Percentiles rank a stretch among this genome's conserved stretches.
phyloP scores from a whole-genome alignment of 2,113 vertebrate species.

The Larimichthys polyactis region DNA sequence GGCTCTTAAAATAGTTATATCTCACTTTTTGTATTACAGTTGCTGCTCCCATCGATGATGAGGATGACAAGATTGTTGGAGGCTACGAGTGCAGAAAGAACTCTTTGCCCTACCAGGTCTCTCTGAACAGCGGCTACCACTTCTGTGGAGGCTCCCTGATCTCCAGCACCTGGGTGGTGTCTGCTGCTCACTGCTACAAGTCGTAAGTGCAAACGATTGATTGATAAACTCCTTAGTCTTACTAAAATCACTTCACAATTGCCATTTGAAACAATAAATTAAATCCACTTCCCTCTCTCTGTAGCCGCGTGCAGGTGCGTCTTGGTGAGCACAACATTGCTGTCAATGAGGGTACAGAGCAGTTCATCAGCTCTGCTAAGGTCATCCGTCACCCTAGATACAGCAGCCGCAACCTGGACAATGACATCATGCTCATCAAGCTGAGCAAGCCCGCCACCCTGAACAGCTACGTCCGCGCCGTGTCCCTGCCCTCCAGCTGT shows the following conservation, averaged over 20 bases:
- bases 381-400: conserved; percentile 83
- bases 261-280: too few species aligned
- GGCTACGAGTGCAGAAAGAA: conserved; percentile 84
- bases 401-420: conserved; percentile 81
- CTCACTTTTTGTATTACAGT: conserved; percentile 56
- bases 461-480: conserved; percentile 79
- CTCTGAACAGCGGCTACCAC: conserved; percentile 86
- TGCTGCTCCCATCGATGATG: conserved; percentile 73
- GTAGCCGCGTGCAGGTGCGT: conserved; percentile 78
- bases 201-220: conserved; percentile 72
- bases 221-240: too few species aligned
- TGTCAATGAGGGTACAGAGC: conserved; percentile 80
- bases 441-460: conserved; percentile 72
- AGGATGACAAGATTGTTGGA: conserved; percentile 89
- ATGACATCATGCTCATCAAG: conserved; percentile 93
- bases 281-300: neutral
- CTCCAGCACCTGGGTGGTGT: conserved; percentile 87
- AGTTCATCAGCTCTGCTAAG: conserved; percentile 75
- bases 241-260: too few species aligned
- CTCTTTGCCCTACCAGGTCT: conserved; percentile 84
- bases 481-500: conserved; percentile 84
- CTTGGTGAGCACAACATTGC: conserved; percentile 88
- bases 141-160: conserved; percentile 85
- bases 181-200: conserved; percentile 90
- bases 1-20: neutral